Evolutionary conservation across 2,888 invertebrate species (phyloP), one percentile per base, ranked within the genome.

Genomic region (Carterocephalus palaemon): DNA sequence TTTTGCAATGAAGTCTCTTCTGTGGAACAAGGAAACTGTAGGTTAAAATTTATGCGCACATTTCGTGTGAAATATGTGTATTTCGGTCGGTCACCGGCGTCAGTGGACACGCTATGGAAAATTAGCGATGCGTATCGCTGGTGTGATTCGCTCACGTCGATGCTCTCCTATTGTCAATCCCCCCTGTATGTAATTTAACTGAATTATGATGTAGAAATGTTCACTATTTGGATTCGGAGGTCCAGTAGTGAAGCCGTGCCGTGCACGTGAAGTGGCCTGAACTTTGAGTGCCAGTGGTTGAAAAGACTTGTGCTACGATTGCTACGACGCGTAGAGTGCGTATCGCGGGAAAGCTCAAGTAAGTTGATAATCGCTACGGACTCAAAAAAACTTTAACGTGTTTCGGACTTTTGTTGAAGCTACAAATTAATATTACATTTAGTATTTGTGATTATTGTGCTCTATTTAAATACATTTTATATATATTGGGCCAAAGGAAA

Each of bases 141-240:
- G 84, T 84, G 82, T 84, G 84, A 86, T 84, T 84, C 80, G 84
- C 80, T 77, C 81, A 83, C 83, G 82, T 81, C 77, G 75, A 75
- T 83, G 79, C 75, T 81, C 78, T 79, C 69, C 79, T 62, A 83
- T 86, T 86, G 86, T 86, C 64, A 72, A 48, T 81, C 79, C 84
- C 85, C 81, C 74, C 78, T 70, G 69, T 69, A 81, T 75, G 79
- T 82, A 73, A 82, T 85, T 86, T 84, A 85, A 83, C 85, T 82
- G 76, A 84, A 82, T 82, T 84, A 84, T 86, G 70, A 70, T 70
- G 72, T 81, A 73, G 75, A 78, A 78, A 78, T 83, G 77, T 59
- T 66, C 80, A 82, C 85, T 82, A 83, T 84, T 78, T 72, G 69
- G 73, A 77, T 78, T 77, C 64, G 74, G 67, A 76, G 73, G 81